Conservation (phyloP, 2,888 invertebrate species). For the Cheilosia pagana region DNA sequence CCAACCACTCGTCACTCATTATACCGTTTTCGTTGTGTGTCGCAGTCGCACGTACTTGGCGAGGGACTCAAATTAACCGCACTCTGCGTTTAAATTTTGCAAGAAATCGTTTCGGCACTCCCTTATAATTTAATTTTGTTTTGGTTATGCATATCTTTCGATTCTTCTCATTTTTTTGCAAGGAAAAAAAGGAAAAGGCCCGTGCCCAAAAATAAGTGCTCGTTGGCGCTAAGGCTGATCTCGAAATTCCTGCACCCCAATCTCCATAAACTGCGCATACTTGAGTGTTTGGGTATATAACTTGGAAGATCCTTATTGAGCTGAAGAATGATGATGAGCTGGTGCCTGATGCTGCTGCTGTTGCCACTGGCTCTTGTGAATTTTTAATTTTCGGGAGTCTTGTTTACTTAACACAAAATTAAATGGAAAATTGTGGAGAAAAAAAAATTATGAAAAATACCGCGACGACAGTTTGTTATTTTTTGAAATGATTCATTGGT, state of each 20-base stretch:
- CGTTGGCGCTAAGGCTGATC: conserved; percentile 34
- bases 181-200: conserved; percentile 2
- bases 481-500: conserved; percentile 59
- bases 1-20: conserved; percentile 40
- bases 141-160: neutral
- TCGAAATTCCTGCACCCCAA: conserved; percentile 25
- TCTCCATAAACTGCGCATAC: conserved; percentile 5
- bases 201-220: conserved; percentile 7
- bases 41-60: conserved; percentile 37
- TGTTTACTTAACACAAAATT: conserved; percentile 58
- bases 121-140: conserved; percentile 60
- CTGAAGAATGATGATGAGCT: conserved; percentile 44
- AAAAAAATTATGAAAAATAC: conserved; percentile 17
- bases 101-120: conserved; percentile 70
- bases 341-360: neutral
- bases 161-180: too few relatives aligned
- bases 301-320: conserved; percentile 52
- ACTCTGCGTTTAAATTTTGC: conserved; percentile 60
- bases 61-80: conserved; percentile 53
- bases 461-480: conserved; percentile 49
- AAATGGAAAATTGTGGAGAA: conserved; percentile 45
- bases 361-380: conserved; percentile 58
- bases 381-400: conserved; percentile 10
- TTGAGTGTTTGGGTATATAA: conserved; percentile 13
- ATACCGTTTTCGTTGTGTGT: conserved; percentile 17